These are phyloP conservation scores for Drosophila eohydei DNA, from an alignment of 2,888 invertebrate species.

Conservation along the genomic window DNA sequence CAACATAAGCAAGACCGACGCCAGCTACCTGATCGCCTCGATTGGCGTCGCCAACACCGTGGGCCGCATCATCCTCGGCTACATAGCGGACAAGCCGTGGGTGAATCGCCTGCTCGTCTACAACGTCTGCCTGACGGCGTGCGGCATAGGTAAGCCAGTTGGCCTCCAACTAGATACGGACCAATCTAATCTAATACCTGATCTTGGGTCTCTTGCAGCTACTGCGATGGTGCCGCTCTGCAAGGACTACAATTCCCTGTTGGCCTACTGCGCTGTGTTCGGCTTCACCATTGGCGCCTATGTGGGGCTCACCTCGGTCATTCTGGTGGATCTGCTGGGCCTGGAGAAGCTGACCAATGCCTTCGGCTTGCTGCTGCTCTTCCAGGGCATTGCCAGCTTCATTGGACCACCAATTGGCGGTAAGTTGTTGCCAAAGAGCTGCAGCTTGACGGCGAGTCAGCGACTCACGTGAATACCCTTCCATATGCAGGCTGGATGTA, in stretches of 20 bases:
- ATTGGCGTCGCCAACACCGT: slow-evolving; percentile 95
- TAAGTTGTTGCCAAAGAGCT: slow-evolving; percentile 83
- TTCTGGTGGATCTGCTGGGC: slow-evolving; percentile 97
- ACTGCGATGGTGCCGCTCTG: slow-evolving; percentile 93
- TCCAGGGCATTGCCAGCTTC: slow-evolving; percentile 97
- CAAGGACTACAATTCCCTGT: slow-evolving; percentile 89
- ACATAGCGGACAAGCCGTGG: slow-evolving; percentile 94
- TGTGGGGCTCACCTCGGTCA: slow-evolving; percentile 98
- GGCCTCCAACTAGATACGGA: background rate
- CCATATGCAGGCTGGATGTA: slow-evolving; percentile 89
- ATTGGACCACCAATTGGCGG: slow-evolving; percentile 97
- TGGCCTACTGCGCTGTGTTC: slow-evolving; percentile 91
- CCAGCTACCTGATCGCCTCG: slow-evolving; percentile 90
- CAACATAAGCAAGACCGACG: slow-evolving; percentile 86
- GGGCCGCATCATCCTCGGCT: slow-evolving; percentile 95
- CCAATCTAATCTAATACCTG: no score
- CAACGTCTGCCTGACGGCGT: slow-evolving; percentile 93
- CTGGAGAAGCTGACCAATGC: slow-evolving; percentile 97
- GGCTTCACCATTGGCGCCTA: slow-evolving; percentile 98
- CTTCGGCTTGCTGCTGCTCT: slow-evolving; percentile 95
- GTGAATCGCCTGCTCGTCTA: slow-evolving; percentile 96
- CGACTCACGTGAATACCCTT: no score
- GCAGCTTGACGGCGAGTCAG: no score
- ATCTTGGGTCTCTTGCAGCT: slow-evolving; percentile 87
- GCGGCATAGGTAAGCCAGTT: slow-evolving; percentile 92